Conservation (phyloP, 2,888 invertebrate genomes). For the Andricus curvator region DNA sequence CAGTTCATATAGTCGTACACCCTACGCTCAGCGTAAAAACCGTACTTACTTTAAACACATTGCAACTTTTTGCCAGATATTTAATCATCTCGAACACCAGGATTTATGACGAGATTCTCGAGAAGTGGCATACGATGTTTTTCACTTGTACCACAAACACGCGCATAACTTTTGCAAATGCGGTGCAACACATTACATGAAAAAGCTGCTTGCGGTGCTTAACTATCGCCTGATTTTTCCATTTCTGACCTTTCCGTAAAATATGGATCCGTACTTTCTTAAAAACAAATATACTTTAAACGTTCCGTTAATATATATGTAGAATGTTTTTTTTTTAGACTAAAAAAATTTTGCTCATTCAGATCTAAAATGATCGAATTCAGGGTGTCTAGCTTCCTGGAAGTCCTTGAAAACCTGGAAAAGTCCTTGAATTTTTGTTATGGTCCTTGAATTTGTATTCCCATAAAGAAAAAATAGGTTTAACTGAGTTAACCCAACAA, state of each 20-base stretch:
- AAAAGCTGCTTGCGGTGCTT: neutral
- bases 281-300: neutral
- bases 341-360: too few relatives aligned
- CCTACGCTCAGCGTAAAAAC: neutral
- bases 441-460: too few relatives aligned
- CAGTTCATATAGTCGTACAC: neutral
- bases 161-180: neutral
- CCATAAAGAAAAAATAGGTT: too few relatives aligned
- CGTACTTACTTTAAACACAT: neutral
- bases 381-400: too few relatives aligned
- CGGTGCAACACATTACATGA: neutral
- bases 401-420: too few relatives aligned
- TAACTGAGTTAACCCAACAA: too few relatives aligned
- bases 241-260: neutral
- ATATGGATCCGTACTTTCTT: neutral
- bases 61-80: slow-evolving; percentile 3
- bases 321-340: neutral
- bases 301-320: neutral
- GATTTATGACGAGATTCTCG: neutral
- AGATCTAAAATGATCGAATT: too few relatives aligned
- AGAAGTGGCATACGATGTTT: neutral
- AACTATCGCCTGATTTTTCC: too few relatives aligned
- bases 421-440: too few relatives aligned
- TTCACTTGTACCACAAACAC: neutral
- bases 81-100: slow-evolving; percentile 5